Percentiles rank a stretch among this genome's conserved stretches.
Conservation (phyloP, 2,888 invertebrate genomes). For the Sepiola atlantica region DNA sequence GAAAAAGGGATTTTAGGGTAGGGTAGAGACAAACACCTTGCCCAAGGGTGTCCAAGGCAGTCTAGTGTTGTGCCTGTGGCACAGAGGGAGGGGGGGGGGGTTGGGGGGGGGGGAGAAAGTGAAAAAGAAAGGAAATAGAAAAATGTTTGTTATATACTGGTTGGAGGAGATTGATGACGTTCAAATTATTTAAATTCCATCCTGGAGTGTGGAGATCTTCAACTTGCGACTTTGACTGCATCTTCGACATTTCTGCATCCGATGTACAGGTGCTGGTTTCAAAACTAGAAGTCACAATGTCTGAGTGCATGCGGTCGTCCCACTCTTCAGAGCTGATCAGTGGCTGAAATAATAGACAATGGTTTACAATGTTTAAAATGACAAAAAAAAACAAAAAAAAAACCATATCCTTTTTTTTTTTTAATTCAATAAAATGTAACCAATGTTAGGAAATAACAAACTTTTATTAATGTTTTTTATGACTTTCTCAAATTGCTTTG, state of each 20-base stretch:
- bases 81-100: not conserved
- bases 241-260: constrained; percentile 66
- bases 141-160: constrained; percentile 61
- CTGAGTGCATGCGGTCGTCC: constrained; percentile 71
- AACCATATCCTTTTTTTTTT: not conserved
- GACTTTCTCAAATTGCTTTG: no score
- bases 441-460: no score
- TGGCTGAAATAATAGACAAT: not conserved
- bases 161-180: constrained; percentile 67
- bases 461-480: no score
- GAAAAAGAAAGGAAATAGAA: not conserved
- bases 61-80: not conserved
- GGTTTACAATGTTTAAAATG: constrained; percentile 53
- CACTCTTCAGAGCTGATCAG: constrained; percentile 70
- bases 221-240: constrained; percentile 54
- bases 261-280: constrained; percentile 65
- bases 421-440: not conserved
- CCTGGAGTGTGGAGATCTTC: constrained; percentile 51
- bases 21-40: not conserved
- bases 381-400: not conserved
- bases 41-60: not conserved
- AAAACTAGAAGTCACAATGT: constrained; percentile 65
- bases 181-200: constrained; percentile 59
- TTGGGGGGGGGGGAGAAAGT: not conserved
- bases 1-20: not conserved